phyloP scores from a whole-genome alignment of 2,113 vertebrate genomes.

The Nothoprocta pentlandii region DNA sequence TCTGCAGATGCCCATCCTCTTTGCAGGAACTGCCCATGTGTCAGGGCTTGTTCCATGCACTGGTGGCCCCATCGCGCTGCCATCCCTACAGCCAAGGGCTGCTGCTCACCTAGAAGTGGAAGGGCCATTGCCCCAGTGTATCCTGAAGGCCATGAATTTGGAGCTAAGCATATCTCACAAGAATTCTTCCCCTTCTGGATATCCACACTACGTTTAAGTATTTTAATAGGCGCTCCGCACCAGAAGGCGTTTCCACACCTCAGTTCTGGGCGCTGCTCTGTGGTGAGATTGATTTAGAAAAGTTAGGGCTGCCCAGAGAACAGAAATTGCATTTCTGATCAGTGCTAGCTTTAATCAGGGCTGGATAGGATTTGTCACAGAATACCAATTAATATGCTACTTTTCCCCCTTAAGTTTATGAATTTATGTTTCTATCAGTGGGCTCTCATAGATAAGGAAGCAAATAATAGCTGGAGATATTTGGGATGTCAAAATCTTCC shows the following conservation, averaged over 20 bases:
- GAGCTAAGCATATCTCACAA: background rate
- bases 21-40: background rate
- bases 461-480: background rate
- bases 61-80: background rate
- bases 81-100: background rate
- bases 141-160: background rate
- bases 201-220: background rate
- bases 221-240: background rate
- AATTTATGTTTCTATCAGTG: constrained; percentile 6
- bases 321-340: background rate
- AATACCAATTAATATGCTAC: background rate
- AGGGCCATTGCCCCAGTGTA: background rate
- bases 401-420: background rate
- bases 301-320: background rate
- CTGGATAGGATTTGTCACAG: background rate
- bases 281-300: background rate
- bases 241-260: background rate
- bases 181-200: background rate
- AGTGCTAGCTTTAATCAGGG: background rate
- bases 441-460: background rate
- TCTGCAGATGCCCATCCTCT: background rate
- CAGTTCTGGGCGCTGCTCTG: background rate
- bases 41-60: background rate
- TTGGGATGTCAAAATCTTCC: background rate
- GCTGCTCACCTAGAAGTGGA: rapidly evolving